These are phyloP conservation scores for Drosophila diplacantha DNA, from an alignment of 2,888 invertebrate species.

Conservation along the genomic window DNA sequence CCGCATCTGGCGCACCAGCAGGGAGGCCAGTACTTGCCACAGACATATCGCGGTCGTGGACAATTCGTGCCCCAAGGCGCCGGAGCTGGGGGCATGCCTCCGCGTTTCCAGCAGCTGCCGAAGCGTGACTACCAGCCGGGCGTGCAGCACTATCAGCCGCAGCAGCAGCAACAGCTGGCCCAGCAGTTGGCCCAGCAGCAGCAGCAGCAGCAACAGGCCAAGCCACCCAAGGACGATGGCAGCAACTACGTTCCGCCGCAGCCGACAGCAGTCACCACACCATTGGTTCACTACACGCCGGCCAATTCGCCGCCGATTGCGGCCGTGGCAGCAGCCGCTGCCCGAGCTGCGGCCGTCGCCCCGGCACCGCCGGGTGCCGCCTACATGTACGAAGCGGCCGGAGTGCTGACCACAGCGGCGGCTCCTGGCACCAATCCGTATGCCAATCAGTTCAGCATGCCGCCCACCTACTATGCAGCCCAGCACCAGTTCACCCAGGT, in stretches of 20 bases:
- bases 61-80: constrained; percentile 72
- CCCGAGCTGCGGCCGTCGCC: constrained; percentile 51
- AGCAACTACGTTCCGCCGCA: constrained; percentile 57
- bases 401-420: constrained; percentile 73
- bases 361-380: constrained; percentile 59
- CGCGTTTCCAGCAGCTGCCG: constrained; percentile 75
- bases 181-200: constrained; percentile 55
- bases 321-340: constrained; percentile 55
- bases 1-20: constrained; percentile 63
- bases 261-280: constrained; percentile 60
- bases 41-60: constrained; percentile 71
- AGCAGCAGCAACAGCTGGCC: constrained; percentile 51
- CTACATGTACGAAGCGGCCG: constrained; percentile 76
- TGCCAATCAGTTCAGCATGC: constrained; percentile 75
- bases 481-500: constrained; percentile 69
- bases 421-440: constrained; percentile 76
- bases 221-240: constrained; percentile 59
- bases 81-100: constrained; percentile 62
- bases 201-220: constrained; percentile 62
- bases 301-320: constrained; percentile 76
- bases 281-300: constrained; percentile 70
- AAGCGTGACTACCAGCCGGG: constrained; percentile 73
- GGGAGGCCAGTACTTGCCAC: constrained; percentile 60
- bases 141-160: constrained; percentile 45
- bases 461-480: constrained; percentile 70